Evolutionary conservation across 2,888 invertebrate genomes (phyloP).

Genomic region (Elgonia sp.): DNA sequence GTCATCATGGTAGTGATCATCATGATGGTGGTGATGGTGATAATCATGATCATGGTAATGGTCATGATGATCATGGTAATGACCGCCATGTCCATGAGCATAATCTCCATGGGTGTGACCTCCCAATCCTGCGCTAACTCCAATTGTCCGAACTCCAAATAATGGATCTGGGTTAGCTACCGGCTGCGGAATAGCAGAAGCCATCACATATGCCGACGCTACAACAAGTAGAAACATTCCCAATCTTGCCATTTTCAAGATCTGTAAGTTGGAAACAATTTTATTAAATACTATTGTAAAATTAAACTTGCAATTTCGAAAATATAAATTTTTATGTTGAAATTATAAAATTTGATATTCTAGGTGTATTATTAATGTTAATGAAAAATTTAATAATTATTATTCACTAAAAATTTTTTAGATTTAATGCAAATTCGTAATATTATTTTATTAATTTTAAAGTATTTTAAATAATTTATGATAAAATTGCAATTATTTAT

Average conservation of each 20-base stretch:
- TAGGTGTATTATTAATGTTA: too few relatives aligned
- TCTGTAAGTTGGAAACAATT: not conserved
- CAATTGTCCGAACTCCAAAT: not conserved
- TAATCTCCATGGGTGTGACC: not conserved
- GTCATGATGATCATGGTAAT: not conserved
- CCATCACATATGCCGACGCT: not conserved
- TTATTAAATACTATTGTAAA: not conserved
- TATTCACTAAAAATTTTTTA: too few relatives aligned
- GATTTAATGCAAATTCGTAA: too few relatives aligned
- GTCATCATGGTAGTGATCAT: not conserved
- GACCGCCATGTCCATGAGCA: not conserved
- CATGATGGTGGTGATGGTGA: not conserved
- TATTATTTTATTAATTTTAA: too few relatives aligned
- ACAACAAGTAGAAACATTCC: constrained; percentile 2
- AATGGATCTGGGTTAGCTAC: not conserved
- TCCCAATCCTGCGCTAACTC: not conserved
- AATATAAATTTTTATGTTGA: not conserved
- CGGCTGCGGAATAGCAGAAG: not conserved
- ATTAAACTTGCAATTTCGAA: not conserved
- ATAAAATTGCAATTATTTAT: too few relatives aligned
- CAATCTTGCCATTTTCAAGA: not conserved
- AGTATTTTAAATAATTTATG: too few relatives aligned
- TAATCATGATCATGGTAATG: not conserved
- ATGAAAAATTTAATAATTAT: too few relatives aligned
- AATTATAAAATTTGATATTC: not conserved